Conservation (phyloP, 1,140 invertebrate genomes). For the Drosophila sechellia region DNA sequence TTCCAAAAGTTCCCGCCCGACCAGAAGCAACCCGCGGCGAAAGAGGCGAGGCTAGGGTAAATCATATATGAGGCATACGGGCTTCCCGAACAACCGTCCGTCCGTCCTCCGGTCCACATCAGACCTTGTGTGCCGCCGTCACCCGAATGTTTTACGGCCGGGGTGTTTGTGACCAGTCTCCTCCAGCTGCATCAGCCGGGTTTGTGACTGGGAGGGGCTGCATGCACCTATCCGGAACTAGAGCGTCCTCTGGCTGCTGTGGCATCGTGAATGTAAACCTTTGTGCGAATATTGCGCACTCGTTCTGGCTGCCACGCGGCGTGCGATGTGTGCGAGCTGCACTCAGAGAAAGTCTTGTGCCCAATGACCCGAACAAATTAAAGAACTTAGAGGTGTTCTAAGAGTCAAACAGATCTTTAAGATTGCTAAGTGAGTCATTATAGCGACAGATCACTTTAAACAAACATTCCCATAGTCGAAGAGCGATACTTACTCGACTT, state of each 20-base stretch:
- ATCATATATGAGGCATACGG: background rate
- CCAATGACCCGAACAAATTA: too few species aligned
- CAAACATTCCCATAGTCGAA: background rate
- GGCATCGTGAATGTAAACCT: constrained; percentile 80
- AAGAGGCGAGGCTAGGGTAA: background rate
- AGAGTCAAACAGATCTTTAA: too few species aligned
- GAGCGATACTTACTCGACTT: background rate
- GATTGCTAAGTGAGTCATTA: too few species aligned
- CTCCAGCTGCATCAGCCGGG: constrained; percentile 28
- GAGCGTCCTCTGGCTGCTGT: constrained; percentile 34
- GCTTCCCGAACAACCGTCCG: constrained; percentile 55
- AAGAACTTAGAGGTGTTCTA: background rate
- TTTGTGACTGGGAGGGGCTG: background rate
- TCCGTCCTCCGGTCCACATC: constrained; percentile 42
- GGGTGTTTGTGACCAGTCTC: constrained; percentile 65
- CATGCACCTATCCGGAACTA: constrained; percentile 68
- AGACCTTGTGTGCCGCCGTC: constrained; percentile 77
- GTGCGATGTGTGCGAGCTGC: constrained; percentile 26
- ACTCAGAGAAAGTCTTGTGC: constrained; percentile 34
- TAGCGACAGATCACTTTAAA: too few species aligned
- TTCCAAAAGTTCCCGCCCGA: constrained; percentile 17
- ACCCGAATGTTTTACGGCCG: constrained; percentile 79
- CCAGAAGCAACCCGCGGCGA: constrained; percentile 7
- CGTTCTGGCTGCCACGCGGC: constrained; percentile 45
- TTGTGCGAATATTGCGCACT: constrained; percentile 76